Conservation (phyloP, 2,113 vertebrate genomes). For the Cathartes aura region DNA sequence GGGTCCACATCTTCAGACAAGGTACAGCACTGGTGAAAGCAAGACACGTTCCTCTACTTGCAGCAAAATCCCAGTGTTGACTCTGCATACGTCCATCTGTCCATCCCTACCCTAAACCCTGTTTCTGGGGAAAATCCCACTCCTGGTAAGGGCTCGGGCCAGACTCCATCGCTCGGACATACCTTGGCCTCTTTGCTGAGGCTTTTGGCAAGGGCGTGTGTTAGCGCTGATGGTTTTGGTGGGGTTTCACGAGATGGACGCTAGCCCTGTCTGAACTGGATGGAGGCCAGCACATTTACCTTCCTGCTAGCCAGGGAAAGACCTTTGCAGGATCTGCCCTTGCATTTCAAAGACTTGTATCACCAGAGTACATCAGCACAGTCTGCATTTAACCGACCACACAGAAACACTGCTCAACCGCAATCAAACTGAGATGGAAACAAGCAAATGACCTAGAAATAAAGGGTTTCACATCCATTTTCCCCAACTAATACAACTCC, state of each 20-base stretch:
- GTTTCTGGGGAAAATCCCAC: neutral
- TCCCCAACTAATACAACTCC: neutral
- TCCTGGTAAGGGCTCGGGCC: neutral
- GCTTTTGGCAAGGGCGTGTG: neutral
- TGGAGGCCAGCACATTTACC: neutral
- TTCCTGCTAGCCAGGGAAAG: neutral
- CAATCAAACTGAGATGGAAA: neutral
- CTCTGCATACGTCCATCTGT: too few species aligned
- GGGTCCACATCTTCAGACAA: neutral
- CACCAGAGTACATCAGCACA: fast-evolving
- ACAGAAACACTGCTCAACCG: neutral
- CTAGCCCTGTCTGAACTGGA: neutral
- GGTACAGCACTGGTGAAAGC: neutral
- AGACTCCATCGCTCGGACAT: fast-evolving
- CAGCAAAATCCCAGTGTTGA: neutral
- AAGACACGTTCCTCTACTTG: neutral
- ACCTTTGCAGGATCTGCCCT: neutral
- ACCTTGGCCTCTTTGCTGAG: neutral
- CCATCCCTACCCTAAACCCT: neutral
- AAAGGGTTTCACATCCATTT: neutral
- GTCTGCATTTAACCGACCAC: neutral
- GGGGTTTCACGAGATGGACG: neutral
- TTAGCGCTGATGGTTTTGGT: neutral
- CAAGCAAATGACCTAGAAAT: neutral
- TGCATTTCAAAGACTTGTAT: neutral